These are phyloP conservation scores for Paratrypauchen microcephalus DNA, from an alignment of 2,797 vertebrate genomes.

Conservation along the genomic window DNA sequence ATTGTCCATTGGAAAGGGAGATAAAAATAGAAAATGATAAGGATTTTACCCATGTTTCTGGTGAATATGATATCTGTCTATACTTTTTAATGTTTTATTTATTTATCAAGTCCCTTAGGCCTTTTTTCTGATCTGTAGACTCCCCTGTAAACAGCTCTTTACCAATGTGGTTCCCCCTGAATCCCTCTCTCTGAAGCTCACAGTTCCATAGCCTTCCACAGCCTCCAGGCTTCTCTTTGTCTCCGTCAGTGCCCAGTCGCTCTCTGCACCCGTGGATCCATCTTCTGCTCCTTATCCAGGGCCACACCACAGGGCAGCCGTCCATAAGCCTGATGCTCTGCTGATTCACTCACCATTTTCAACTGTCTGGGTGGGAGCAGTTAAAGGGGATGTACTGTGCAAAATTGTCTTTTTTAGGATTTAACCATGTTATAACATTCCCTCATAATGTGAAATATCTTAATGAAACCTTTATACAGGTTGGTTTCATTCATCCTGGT, in stretches of 20 bases:
- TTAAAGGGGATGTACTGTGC: no score
- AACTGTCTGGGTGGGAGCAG: not conserved
- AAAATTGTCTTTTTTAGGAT: no score
- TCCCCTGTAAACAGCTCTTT: not conserved
- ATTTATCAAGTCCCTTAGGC: not conserved
- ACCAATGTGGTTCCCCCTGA: not conserved
- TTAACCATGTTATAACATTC: no score
- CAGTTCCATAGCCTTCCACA: not conserved
- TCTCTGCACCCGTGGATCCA: conserved; percentile 8
- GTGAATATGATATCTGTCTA: not conserved
- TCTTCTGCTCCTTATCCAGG: conserved; percentile 5
- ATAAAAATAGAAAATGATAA: not conserved
- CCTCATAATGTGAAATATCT: no score
- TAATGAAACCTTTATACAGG: no score
- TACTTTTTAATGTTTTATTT: not conserved
- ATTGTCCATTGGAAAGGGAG: no score
- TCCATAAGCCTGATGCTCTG: not conserved
- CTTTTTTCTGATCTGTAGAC: not conserved
- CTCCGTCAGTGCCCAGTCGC: conserved; percentile 1
- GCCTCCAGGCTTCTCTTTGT: conserved; percentile 2
- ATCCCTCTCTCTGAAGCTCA: conserved; percentile 2
- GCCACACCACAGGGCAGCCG: conserved; percentile 1
- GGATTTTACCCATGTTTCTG: no score
- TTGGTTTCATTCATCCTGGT: no score
- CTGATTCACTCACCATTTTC: not conserved